These are phyloP conservation scores for Macrophya annulata DNA, from an alignment of 2,888 invertebrate genomes.

Conservation along the genomic window DNA sequence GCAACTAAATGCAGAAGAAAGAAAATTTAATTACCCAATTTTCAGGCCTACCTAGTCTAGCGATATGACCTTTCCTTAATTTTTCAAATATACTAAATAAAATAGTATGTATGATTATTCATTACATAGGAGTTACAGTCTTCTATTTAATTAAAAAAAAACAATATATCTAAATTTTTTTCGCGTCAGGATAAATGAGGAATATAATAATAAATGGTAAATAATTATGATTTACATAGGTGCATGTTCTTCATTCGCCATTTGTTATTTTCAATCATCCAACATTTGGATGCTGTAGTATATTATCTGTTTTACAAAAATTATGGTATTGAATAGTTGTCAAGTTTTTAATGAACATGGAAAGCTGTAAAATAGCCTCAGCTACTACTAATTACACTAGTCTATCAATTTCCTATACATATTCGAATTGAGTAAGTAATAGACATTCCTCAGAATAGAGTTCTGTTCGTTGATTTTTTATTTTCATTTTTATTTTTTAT, in stretches of 20 bases:
- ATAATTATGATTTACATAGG: neutral
- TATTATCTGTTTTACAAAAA: neutral
- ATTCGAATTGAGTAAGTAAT: conserved; percentile 1
- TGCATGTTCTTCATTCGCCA: conserved; percentile 24
- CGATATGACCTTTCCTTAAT: conserved; percentile 12
- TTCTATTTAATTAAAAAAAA: neutral
- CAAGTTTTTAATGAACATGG: no score
- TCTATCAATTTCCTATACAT: neutral
- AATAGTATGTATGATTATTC: neutral
- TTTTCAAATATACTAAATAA: neutral
- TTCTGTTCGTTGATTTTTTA: neutral
- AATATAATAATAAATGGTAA: neutral
- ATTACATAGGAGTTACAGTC: neutral
- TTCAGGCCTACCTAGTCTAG: conserved; percentile 47
- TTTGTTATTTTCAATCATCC: conserved; percentile 17
- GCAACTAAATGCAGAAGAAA: neutral
- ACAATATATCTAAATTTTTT: no score
- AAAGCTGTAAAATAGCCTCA: neutral
- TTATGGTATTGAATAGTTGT: neutral
- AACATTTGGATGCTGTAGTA: neutral
- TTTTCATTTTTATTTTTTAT: neutral
- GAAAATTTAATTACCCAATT: neutral
- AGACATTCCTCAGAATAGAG: conserved; percentile 24
- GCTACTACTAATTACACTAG: neutral
- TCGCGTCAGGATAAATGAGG: neutral